A percentile compares a stretch with the other conserved stretches of the same genome.
Conservation (phyloP, 2,888 invertebrate genomes). For the Syrphus vitripennis region DNA sequence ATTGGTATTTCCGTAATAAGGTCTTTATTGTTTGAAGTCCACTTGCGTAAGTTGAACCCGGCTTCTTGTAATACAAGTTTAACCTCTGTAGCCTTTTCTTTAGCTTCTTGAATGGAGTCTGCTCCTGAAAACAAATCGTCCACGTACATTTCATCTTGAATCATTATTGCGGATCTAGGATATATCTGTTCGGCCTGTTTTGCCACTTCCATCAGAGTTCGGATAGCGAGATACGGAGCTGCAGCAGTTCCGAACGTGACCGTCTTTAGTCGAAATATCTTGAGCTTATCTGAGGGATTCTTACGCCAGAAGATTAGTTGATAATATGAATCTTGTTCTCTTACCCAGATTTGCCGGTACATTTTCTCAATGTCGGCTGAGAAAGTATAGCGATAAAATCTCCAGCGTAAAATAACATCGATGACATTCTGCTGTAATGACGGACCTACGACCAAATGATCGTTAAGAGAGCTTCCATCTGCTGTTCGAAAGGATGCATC, state of each 20-base stretch:
- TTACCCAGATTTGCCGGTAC: neutral
- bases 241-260: no score
- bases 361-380: slow-evolving; percentile 8
- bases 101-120: neutral
- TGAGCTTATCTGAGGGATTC: neutral
- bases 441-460: slow-evolving; percentile 1
- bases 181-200: neutral
- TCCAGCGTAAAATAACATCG: neutral
- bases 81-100: neutral
- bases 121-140: no score
- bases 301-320: no score
- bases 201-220: no score
- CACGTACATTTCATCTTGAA: neutral
- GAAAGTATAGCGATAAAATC: neutral
- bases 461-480: slow-evolving; percentile 9
- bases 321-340: neutral
- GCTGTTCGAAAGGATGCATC: neutral
- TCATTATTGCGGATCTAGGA: neutral
- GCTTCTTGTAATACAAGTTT: neutral
- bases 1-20: neutral
- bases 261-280: no score
- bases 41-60: slow-evolving; percentile 7
- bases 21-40: neutral
- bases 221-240: no score
- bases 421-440: neutral